Base-by-base conservation (phyloP, 2,797 vertebrate species). In the Gila robusta region DNA sequence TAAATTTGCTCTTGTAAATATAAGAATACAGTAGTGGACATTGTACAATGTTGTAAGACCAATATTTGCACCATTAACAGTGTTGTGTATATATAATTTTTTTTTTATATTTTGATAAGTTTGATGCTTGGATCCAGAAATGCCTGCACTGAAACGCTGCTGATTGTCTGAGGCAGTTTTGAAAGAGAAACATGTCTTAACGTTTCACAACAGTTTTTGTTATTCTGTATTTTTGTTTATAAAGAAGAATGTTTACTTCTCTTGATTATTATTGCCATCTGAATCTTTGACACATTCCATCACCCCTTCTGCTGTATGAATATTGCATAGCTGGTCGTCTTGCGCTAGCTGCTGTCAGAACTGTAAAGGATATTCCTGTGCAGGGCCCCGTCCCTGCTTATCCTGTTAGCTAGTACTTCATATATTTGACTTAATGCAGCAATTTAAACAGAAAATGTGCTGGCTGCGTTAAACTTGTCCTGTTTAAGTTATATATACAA, bases 71-170 rank as follows among this genome's bases (percentile, higher is more conserved):
- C 56, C 77, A 73, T 37, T 74, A 52, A 47, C 32, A 62, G 77
- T 86, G 77, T 72, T 66, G 21, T 23, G 77, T 81, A 52, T 49
- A 26, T 71, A 32, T 32, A 32, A 39, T 56, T 26, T 39, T 85
- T 72, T 49, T 73, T 64, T 69, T 41, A 74, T 86, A 32, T 86
- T 81, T 76, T 79, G 64, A 44, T 78, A 28, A 37, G 39, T 78
- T 41, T 28, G 10, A 84, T 77, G 73, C 59, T 69, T 78, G 16
- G 85, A 87, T 37, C 87, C 32, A 56, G 81, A 79, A 88, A 87
- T 86, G 81, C 78, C 35, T 90, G 87, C 89, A 93, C 92, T 94
- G 85, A 90, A 79, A 71, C 79, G 85, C 89, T 91, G 81, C 88
- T 84, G 74, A 79, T 82, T 87, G 74, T 77, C 37, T 81, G 84